These are phyloP conservation scores for Malurus leucopterus DNA, from an alignment of 2,797 vertebrate species.

Conservation along the genomic window DNA sequence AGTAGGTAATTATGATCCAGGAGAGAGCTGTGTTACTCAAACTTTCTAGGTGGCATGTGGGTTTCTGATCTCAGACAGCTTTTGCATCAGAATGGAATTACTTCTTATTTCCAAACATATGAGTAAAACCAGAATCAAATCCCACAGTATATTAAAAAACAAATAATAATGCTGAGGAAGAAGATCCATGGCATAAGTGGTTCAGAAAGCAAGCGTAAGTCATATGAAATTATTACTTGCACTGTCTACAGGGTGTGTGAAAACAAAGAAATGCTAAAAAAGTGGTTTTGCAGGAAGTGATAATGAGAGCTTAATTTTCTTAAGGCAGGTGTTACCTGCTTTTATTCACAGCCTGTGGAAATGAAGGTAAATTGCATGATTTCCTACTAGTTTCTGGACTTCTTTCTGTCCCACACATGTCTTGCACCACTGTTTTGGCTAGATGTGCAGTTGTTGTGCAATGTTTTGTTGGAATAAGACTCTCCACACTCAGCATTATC, in stretches of 20 bases:
- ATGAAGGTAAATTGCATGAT: neutral
- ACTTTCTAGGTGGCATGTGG: slow-evolving; percentile 27
- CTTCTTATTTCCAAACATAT: neutral
- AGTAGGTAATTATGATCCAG: slow-evolving; percentile 10
- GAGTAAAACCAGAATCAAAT: slow-evolving; percentile 23
- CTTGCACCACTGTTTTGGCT: slow-evolving; percentile 23
- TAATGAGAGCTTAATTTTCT: neutral
- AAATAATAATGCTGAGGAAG: neutral
- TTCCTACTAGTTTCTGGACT: neutral
- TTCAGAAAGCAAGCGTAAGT: neutral
- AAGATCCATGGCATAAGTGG: neutral
- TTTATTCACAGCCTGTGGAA: neutral
- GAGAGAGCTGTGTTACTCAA: neutral
- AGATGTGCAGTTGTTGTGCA: neutral
- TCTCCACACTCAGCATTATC: neutral
- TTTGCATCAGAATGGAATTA: slow-evolving; percentile 26
- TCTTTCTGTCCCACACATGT: neutral
- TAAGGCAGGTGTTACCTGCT: neutral
- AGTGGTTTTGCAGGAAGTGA: neutral
- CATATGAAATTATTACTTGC: neutral
- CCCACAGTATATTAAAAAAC: neutral
- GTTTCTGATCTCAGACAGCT: slow-evolving; percentile 30
- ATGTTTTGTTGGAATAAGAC: neutral
- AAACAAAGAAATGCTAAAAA: neutral
- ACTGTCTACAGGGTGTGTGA: neutral